These are phyloP conservation scores for Chromoteleia sp. DNA, from an alignment of 2,888 invertebrate species.

Conservation along the genomic window DNA sequence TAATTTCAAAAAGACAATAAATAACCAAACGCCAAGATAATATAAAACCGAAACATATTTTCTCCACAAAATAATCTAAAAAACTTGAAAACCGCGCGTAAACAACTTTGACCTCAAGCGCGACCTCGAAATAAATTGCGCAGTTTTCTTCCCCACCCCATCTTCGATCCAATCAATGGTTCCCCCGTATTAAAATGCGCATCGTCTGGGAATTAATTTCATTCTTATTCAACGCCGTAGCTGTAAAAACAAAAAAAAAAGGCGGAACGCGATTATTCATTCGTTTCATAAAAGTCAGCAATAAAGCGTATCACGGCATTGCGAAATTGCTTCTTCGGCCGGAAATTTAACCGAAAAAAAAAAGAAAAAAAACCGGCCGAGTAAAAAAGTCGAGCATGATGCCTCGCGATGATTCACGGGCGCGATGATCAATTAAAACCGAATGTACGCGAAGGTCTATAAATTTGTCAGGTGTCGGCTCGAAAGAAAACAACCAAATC, in stretches of 20 bases:
- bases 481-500: neutral
- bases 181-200: conserved; percentile 13
- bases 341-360: conserved; percentile 44
- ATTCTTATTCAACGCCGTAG: conserved; percentile 22
- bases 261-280: conserved; percentile 41
- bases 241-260: conserved; percentile 36
- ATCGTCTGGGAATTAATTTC: conserved; percentile 20
- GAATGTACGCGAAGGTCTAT: conserved; percentile 21
- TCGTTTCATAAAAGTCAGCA: conserved; percentile 53
- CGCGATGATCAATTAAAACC: conserved; percentile 50
- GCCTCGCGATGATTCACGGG: conserved; percentile 25
- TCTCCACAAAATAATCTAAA: no score
- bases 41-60: no score
- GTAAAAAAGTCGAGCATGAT: conserved; percentile 21
- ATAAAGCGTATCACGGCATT: conserved; percentile 43
- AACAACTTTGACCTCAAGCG: conserved; percentile 45
- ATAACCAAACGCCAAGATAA: no score
- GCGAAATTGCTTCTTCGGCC: conserved; percentile 29
- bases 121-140: conserved; percentile 44
- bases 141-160: neutral
- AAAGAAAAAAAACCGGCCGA: neutral
- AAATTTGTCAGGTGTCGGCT: conserved; percentile 33
- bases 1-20: no score
- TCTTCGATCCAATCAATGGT: conserved; percentile 19
- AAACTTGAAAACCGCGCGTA: conserved; percentile 9